Base-by-base conservation (phyloP, 1,140 invertebrate species). In the Aphaenogaster floridana region DNA sequence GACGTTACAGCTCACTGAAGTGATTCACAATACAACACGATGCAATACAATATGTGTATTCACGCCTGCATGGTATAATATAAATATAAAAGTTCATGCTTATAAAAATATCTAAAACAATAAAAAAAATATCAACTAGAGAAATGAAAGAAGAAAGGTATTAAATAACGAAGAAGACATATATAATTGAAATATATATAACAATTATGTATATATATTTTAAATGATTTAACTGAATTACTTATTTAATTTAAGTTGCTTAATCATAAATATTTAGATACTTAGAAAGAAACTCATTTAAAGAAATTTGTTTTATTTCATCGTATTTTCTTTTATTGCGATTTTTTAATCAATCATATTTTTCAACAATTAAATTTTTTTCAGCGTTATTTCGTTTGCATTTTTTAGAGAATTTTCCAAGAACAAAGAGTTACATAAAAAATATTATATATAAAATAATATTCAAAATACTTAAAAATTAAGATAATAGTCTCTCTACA, bases 1-100 rank as follows among this genome's bases (percentile, higher is more conserved):
- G 61, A 15, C 11, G 15, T 87, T 48, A 42, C 17, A 50, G 11
- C 63, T 79, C 34, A 50, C 15, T 79, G 76, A 79, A 48, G 42
- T 64, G 21, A 66, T 28, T 79, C 13, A 28, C 45, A 34, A 21
- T 39, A 39, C 6, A 50, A 50, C 45, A 39, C 17, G 28, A 13
- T 50, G 28, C 17, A 48, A 13, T 50, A 17, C 17, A 48, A 79
- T n/a, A 64, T 63, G 15, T 63, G 17, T 4, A 48, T 78, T 63
- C 21, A 63, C 21, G 11, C 17, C 64, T 2, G 42, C 34, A 15
- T 15, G 28, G 8, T 48, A n/a, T 57, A 57, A 39, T 21, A 39
- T 54, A 11, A 57, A n/a, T 11, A 21, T 48, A 21, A 69, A 69
- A 34, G 45, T 5, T 48, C 11, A 28, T 21, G n/a, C 48, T 48